A percentile compares a stretch with the other conserved stretches of the same genome.
These are phyloP conservation scores for Taenioides sp. DNA, from an alignment of 2,797 vertebrate species.

Conservation along the genomic window DNA sequence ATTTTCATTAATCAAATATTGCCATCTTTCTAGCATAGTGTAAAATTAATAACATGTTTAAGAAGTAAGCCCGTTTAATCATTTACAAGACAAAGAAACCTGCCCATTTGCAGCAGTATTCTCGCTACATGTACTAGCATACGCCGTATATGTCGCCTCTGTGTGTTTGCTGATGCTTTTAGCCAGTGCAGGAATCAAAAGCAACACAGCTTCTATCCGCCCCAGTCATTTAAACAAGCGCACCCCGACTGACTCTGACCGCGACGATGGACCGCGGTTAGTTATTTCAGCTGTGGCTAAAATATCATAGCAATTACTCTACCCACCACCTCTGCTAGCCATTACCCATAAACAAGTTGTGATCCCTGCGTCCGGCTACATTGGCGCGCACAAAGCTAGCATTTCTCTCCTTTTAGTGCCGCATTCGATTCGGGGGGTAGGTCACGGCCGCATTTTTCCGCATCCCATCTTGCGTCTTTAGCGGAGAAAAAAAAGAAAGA, in stretches of 20 bases:
- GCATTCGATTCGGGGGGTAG: constrained; percentile 3
- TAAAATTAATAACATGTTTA: no score
- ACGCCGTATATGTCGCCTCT: background rate
- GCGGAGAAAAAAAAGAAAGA: background rate
- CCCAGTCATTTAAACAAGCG: background rate
- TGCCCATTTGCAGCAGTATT: background rate
- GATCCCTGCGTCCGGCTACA: constrained; percentile 62
- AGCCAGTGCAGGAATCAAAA: constrained; percentile 5
- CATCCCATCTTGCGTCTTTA: constrained; percentile 4
- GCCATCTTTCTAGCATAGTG: no score
- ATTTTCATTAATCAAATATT: no score
- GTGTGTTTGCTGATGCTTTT: background rate
- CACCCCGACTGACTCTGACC: constrained; percentile 1
- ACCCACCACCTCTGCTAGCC: constrained; percentile 65
- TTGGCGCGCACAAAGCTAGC: constrained; percentile 6
- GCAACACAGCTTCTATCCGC: constrained; percentile 9
- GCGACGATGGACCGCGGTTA: background rate
- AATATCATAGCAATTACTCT: constrained; percentile 72
- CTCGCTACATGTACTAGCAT: background rate
- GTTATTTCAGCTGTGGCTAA: constrained; percentile 46
- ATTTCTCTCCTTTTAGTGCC: constrained; percentile 14
- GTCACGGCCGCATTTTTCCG: constrained; percentile 12
- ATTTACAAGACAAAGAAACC: background rate
- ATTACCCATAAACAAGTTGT: constrained; percentile 75
- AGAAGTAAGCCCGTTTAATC: no score